phyloP scores from a whole-genome alignment of 2,888 invertebrate genomes.

The Rhagophthalmus giganteus region DNA sequence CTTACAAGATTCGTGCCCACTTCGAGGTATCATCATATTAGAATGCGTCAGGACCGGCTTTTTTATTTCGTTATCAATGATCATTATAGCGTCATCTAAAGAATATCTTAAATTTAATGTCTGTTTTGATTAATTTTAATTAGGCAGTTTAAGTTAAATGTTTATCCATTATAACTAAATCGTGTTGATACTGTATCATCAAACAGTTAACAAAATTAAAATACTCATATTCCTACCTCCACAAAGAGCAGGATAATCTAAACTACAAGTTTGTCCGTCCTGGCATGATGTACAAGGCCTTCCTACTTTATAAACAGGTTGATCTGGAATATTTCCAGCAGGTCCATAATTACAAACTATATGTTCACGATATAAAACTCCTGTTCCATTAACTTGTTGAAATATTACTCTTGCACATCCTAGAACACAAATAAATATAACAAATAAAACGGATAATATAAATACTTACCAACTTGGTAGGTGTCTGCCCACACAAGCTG shows the following conservation, averaged over 20 bases:
- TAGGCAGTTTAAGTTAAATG: no score
- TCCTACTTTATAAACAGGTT: constrained; percentile 45
- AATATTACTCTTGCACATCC: constrained; percentile 50
- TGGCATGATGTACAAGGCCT: constrained; percentile 45
- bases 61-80: no score
- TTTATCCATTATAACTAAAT: no score
- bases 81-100: no score
- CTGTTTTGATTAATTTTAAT: no score
- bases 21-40: no score
- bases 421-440: constrained; percentile 4
- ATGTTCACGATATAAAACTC: constrained; percentile 44
- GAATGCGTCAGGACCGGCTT: no score
- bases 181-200: no score
- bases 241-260: constrained; percentile 46
- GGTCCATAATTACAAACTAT: constrained; percentile 54
- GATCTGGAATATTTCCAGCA: constrained; percentile 49
- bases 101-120: no score
- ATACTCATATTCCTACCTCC: constrained; percentile 31
- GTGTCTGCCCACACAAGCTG: constrained; percentile 50
- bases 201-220: no score
- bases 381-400: constrained; percentile 36
- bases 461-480: constrained; percentile 38
- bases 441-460: not conserved
- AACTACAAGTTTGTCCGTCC: constrained; percentile 45
- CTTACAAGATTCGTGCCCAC: no score